phyloP scores from a whole-genome alignment of 2,113 vertebrate genomes.

The Oceanites oceanicus region DNA sequence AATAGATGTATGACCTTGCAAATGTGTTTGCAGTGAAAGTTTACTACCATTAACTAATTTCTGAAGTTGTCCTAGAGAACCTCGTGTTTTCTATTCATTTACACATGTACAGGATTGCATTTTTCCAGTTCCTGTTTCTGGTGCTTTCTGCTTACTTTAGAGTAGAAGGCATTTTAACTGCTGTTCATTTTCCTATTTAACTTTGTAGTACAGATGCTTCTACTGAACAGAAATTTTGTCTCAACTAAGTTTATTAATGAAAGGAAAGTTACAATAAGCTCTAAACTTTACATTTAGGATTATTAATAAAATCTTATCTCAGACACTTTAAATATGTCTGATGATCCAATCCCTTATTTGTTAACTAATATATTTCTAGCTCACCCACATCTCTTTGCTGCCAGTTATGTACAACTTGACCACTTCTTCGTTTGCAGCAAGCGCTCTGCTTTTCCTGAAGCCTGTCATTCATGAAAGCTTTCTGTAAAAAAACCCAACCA shows the following conservation, averaged over 20 bases:
- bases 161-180: background rate
- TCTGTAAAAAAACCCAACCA: background rate
- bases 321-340: background rate
- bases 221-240: background rate
- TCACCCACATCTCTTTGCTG: background rate
- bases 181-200: background rate
- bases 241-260: background rate
- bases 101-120: background rate
- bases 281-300: background rate
- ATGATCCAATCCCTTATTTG: background rate
- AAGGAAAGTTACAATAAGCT: background rate
- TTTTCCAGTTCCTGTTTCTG: background rate
- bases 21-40: background rate
- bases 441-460: background rate
- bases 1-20: background rate
- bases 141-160: background rate
- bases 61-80: background rate
- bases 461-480: background rate
- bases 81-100: background rate
- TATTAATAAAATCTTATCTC: background rate
- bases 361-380: background rate
- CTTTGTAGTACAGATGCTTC: background rate
- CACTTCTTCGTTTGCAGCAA: background rate
- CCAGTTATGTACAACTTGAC: background rate
- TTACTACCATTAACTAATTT: background rate